Conservation (phyloP, 2,888 invertebrate species). For the Lumbricus terrestris region DNA sequence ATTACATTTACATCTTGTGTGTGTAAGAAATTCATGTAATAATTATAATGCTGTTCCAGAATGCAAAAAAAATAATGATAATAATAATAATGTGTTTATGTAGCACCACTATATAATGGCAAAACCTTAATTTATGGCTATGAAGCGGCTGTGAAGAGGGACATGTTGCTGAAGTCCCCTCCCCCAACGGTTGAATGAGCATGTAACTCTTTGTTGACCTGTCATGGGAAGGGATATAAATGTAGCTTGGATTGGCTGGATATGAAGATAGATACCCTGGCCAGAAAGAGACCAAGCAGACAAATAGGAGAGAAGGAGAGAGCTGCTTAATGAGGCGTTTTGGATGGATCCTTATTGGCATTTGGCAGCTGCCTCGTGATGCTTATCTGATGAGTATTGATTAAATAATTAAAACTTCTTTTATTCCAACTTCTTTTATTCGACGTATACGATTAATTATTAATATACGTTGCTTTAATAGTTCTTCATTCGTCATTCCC, state of each 20-base stretch:
- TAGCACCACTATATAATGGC: neutral
- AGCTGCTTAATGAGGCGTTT: neutral
- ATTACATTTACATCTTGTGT: no score
- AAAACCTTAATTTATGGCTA: neutral
- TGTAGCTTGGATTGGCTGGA: neutral
- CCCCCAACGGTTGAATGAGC: no score
- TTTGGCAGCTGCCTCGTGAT: neutral
- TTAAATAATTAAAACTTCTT: neutral
- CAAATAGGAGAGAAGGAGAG: neutral
- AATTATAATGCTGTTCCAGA: neutral
- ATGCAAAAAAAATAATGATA: no score
- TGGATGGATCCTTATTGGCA: neutral
- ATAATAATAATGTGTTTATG: neutral
- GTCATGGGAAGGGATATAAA: neutral
- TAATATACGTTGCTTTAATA: no score
- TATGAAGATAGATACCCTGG: neutral
- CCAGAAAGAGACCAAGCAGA: neutral
- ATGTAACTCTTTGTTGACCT: neutral
- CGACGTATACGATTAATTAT: no score
- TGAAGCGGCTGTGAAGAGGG: neutral
- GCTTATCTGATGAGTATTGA: neutral
- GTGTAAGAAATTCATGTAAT: no score
- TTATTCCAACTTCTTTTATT: no score
- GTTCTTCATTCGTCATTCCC: no score
- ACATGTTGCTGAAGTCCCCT: neutral